Evolutionary conservation across 2,888 invertebrate species (phyloP).

Genomic region (Tetranychus truncatus): DNA sequence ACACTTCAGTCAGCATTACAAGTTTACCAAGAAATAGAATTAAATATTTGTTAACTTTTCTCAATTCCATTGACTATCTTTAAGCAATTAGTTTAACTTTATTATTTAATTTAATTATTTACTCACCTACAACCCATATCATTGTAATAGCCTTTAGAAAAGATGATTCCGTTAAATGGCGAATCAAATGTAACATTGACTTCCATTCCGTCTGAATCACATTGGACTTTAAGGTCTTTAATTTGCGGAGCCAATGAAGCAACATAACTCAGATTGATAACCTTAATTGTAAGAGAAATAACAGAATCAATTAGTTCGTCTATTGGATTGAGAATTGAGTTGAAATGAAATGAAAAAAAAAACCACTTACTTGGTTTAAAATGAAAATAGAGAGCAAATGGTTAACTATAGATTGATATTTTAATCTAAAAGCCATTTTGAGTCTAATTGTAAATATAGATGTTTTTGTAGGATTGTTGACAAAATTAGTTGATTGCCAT

Average conservation of each 20-base stretch:
- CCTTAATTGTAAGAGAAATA: not conserved
- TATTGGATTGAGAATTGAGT: too few species aligned
- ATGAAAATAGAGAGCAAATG: not conserved
- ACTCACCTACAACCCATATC: conserved; percentile 49
- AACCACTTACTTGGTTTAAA: not conserved
- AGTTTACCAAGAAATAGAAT: not conserved
- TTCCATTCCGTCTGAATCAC: conserved; percentile 41
- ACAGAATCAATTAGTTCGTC: not conserved
- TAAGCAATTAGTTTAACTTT: not conserved
- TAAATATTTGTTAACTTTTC: not conserved
- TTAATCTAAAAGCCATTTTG: not conserved
- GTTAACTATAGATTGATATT: not conserved
- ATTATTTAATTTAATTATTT: not conserved
- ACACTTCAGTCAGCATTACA: too few species aligned
- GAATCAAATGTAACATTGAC: conserved; percentile 47
- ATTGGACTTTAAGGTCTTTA: conserved; percentile 45
- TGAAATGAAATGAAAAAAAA: too few species aligned
- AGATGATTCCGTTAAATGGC: conserved; percentile 48
- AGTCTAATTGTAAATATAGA: not conserved
- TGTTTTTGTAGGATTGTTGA: not conserved
- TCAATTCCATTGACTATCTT: not conserved
- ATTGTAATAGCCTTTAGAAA: conserved; percentile 48
- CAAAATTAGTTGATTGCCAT: not conserved
- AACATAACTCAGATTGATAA: not conserved
- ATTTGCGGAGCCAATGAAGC: conserved; percentile 34